Evolutionary conservation across 2,888 invertebrate species (phyloP), one percentile per base, ranked within the genome.

Genomic region (Megaustenia siamemsis): DNA sequence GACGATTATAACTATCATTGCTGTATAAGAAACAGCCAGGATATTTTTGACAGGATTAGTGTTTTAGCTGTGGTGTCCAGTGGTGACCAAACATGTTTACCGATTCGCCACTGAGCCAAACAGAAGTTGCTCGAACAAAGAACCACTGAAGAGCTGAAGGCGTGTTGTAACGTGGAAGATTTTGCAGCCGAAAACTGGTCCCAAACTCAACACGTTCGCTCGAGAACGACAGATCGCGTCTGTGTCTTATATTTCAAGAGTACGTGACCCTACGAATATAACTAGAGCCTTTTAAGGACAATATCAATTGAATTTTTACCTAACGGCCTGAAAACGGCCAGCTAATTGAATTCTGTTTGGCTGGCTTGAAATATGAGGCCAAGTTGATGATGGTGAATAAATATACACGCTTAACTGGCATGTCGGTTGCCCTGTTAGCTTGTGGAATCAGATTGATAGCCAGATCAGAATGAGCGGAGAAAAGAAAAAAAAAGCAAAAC

Each of bases 261-360:
- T 60, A 78, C 78, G 78, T 78, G 78, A 78, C 43, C 63, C 15
- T 28, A 63, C n/a, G 63, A 78, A 78, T 78, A 66, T 63, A 66
- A n/a, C 40, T 32, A 21, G 28, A 21, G 60, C 78, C 60, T 60
- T 63, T 63, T 53, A 76, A 76, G 53, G 35, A 76, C 53, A 78
- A 63, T 60, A 80, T 49, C 66, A 66, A 80, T 24, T 45, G 24
- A 60, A 71, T 40, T 82, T 82, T 71, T 82, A 40, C 81, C 56
- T 82, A 82, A 73, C 56, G 56, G 81, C 69, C 69, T 81, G n/a
- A 45, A 81, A 68, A 81, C 45, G 43, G 32, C 18, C 60, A 43
- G 60, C 56, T 82, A 71, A 82, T 71, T 56, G 81, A 82, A 82
- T 82, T 82, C 73, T 82, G 81, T 82, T 82, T 82, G 81, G 12